Evolutionary conservation across 2,888 invertebrate genomes (phyloP).

Genomic region (Pristionchus mayeri): DNA sequence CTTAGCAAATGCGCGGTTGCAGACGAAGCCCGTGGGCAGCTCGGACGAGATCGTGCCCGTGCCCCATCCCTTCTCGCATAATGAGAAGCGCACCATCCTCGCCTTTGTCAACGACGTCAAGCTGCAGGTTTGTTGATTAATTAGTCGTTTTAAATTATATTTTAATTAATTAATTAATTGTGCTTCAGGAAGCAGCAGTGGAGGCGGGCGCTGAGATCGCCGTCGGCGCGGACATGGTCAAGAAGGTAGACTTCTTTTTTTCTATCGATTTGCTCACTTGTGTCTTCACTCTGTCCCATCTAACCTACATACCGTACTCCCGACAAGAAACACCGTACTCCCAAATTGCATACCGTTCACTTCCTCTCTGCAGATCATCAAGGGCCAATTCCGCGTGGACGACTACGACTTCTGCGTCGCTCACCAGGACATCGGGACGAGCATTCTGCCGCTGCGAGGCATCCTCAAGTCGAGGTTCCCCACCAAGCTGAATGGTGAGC

Average conservation of each 20-base stretch:
- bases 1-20: no score
- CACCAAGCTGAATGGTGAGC: constrained; percentile 70
- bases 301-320: no score
- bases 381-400: constrained; percentile 74
- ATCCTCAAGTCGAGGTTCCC: constrained; percentile 73
- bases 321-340: no score
- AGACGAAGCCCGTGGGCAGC: constrained; percentile 72
- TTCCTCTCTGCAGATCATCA: constrained; percentile 66
- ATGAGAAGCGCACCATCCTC: constrained; percentile 74
- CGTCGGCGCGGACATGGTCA: constrained; percentile 72
- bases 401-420: constrained; percentile 76
- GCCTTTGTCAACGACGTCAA: constrained; percentile 70
- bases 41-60: constrained; percentile 74
- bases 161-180: background rate
- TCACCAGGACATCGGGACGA: constrained; percentile 69
- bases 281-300: no score
- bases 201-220: constrained; percentile 74
- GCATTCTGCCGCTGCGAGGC: constrained; percentile 72
- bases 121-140: constrained; percentile 57
- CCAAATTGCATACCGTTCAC: no score
- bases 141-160: background rate
- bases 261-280: no score
- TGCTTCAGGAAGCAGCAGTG: constrained; percentile 64
- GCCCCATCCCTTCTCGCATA: constrained; percentile 73
- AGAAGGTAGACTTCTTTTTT: constrained; percentile 62